Conservation (phyloP, 2,888 invertebrate genomes). For the Argyresthia albistria region DNA sequence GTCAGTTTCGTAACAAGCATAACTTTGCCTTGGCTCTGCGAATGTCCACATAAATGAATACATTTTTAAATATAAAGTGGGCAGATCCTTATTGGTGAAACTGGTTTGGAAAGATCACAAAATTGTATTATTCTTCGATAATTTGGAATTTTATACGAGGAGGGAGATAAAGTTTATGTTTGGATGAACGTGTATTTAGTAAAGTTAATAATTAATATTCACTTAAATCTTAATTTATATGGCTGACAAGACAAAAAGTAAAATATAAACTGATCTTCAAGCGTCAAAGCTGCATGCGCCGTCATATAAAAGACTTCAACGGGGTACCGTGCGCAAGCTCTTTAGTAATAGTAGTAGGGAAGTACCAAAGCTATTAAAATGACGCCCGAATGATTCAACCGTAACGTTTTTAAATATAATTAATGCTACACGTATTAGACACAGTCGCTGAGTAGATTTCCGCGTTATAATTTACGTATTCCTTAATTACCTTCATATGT, state of each 20-base stretch:
- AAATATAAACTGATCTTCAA: background rate
- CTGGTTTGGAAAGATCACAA: background rate
- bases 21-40: background rate
- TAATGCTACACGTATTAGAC: background rate
- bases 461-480: background rate
- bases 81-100: background rate
- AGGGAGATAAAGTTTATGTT: no score
- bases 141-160: no score
- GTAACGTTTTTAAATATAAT: background rate
- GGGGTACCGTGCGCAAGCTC: constrained; percentile 15
- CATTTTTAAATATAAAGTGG: constrained; percentile 6
- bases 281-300: background rate
- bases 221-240: no score
- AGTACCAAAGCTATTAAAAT: background rate
- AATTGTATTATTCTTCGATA: no score
- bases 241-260: background rate
- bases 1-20: background rate
- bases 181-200: no score
- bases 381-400: background rate
- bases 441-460: background rate
- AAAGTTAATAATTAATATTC: no score
- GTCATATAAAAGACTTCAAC: constrained; percentile 58
- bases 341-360: background rate
- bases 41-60: background rate
- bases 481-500: background rate